Percentiles rank a stretch among this genome's conserved stretches.
Evolutionary conservation across 2,113 vertebrate genomes (phyloP).

Genomic region (Naja naja): DNA sequence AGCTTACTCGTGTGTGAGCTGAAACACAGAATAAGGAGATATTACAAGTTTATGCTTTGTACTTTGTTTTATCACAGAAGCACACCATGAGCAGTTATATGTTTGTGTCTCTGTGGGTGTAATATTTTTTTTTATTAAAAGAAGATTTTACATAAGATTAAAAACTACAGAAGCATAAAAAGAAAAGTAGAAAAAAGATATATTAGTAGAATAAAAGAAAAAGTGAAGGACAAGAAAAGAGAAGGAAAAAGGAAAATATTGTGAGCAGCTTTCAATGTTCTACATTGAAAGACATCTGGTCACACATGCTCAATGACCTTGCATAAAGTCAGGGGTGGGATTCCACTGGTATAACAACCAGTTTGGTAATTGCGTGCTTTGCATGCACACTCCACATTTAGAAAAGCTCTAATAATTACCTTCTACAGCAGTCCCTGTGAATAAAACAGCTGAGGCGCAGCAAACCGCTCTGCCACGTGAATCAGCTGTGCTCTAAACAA

Average conservation of each 20-base stretch:
- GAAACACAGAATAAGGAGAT: neutral
- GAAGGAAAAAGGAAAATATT: neutral
- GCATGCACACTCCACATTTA: too few relatives aligned
- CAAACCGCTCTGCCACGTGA: too few relatives aligned
- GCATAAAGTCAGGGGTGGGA: neutral
- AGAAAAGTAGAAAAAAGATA: neutral
- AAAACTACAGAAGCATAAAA: neutral
- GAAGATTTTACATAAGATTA: neutral
- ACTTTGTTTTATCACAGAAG: neutral
- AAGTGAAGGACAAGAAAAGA: neutral
- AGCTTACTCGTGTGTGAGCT: neutral
- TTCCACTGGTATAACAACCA: too few relatives aligned
- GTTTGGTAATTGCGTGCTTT: too few relatives aligned
- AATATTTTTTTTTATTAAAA: neutral
- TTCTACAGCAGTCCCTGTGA: too few relatives aligned
- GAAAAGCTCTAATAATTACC: too few relatives aligned
- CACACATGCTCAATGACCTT: neutral
- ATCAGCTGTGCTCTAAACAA: too few relatives aligned
- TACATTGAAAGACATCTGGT: neutral
- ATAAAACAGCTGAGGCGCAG: too few relatives aligned
- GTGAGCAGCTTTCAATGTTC: neutral
- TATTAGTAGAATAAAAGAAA: neutral
- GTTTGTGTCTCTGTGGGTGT: neutral
- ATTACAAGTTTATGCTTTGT: neutral
- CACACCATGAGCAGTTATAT: neutral